Conservation (phyloP, 2,888 invertebrate genomes). For the Neuroscelio doddi region DNA sequence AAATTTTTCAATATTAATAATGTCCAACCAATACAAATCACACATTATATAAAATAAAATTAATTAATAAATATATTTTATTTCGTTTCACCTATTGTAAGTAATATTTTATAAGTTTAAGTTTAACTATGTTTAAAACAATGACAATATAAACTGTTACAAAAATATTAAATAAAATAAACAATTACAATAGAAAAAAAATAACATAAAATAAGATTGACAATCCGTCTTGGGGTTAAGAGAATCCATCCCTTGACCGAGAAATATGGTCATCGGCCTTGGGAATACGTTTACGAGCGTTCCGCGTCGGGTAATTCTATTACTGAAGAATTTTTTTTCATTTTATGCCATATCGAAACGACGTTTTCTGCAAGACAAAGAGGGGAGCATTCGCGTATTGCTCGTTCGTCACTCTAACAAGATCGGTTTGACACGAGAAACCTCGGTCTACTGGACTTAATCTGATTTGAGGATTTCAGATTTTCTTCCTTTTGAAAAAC, state of each 20-base stretch:
- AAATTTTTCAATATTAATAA: no score
- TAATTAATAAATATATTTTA: no score
- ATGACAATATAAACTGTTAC: no score
- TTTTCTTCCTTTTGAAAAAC: conserved; percentile 11
- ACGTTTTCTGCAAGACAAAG: conserved; percentile 43
- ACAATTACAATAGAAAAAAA: no score
- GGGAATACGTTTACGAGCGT: conserved; percentile 72
- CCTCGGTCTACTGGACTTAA: conserved; percentile 24
- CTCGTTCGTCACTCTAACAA: conserved; percentile 62
- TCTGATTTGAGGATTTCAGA: conserved; percentile 35
- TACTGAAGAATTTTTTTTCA: conserved; percentile 69
- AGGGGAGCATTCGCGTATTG: conserved; percentile 34
- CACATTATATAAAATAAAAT: no score
- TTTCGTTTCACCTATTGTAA: no score
- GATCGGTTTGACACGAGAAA: conserved; percentile 50
- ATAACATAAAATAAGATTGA: no score
- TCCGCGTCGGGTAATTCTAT: conserved; percentile 71
- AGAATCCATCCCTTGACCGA: conserved; percentile 71
- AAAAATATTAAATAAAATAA: no score
- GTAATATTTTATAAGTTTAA: no score
- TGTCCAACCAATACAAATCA: no score
- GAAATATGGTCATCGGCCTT: conserved; percentile 71
- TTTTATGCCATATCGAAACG: conserved; percentile 64
- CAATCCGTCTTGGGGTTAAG: conserved; percentile 55
- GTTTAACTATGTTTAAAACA: no score